Evolutionary conservation across 2,113 vertebrate species (phyloP).

Genomic region (Burhinus bistriatus): DNA sequence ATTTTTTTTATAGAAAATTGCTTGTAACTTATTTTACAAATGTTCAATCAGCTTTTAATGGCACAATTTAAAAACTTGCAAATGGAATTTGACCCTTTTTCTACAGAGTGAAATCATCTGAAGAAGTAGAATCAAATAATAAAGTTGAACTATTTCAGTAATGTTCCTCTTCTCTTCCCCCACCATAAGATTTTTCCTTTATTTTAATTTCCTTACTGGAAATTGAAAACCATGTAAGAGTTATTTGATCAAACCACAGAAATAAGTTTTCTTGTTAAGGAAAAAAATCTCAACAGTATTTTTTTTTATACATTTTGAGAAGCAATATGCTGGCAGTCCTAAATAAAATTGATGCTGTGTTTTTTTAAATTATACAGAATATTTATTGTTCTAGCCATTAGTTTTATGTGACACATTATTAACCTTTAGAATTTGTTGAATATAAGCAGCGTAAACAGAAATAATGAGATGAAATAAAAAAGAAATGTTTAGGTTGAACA

Average conservation of each 20-base stretch:
- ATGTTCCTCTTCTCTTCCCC: not conserved
- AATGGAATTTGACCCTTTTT: constrained; percentile 44
- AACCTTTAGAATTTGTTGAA: not conserved
- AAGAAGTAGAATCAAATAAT: constrained; percentile 17
- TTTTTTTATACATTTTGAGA: not conserved
- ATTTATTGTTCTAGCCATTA: constrained; percentile 32
- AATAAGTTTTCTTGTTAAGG: constrained; percentile 14
- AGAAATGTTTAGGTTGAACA: not conserved
- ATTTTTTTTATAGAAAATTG: constrained; percentile 42
- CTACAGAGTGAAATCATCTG: not conserved
- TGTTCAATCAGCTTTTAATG: constrained; percentile 38
- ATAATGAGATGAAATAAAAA: not conserved
- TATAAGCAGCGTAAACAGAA: not conserved
- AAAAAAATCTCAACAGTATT: not conserved
- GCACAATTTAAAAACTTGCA: constrained; percentile 40
- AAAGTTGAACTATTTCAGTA: constrained; percentile 12
- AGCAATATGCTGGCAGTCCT: not conserved
- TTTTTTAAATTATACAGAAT: not conserved
- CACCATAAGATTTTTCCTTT: not conserved
- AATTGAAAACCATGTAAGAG: constrained; percentile 26
- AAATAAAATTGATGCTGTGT: not conserved
- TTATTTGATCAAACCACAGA: constrained; percentile 24
- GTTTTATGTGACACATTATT: constrained; percentile 25
- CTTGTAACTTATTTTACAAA: constrained; percentile 41
- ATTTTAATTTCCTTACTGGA: constrained; percentile 48